Conservation (phyloP, 2,113 vertebrate genomes). For the Struthidea cinerea region DNA sequence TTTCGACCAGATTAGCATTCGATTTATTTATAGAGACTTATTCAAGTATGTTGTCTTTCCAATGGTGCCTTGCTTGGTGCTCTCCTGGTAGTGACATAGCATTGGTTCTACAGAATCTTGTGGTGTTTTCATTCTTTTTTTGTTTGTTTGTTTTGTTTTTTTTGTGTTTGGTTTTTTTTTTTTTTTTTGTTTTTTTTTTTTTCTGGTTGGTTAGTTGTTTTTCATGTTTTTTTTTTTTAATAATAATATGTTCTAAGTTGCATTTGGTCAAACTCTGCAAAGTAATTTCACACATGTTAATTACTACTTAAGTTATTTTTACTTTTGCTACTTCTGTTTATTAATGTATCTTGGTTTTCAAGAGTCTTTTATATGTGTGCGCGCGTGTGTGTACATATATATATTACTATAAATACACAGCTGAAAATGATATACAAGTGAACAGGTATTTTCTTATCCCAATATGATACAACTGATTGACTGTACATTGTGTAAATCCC, state of each 20-base stretch:
- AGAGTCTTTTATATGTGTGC: not conserved
- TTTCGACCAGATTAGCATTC: constrained; percentile 93
- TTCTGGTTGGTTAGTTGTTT: not conserved
- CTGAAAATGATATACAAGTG: constrained; percentile 72
- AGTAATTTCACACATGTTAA: constrained; percentile 73
- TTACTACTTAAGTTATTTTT: constrained; percentile 76
- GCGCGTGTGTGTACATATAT: not conserved
- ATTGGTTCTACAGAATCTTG: constrained; percentile 78
- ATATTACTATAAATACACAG: constrained; percentile 71
- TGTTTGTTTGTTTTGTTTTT: not conserved
- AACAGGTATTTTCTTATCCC: constrained; percentile 73
- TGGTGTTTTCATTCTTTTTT: constrained; percentile 60
- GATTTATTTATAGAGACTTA: constrained; percentile 76
- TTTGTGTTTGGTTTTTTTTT: not conserved
- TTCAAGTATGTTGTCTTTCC: constrained; percentile 82
- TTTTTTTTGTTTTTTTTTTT: not conserved
- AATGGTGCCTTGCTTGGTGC: constrained; percentile 90
- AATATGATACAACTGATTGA: constrained; percentile 37
- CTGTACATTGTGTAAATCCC: constrained; percentile 41
- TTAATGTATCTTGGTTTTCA: constrained; percentile 71
- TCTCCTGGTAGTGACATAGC: constrained; percentile 77
- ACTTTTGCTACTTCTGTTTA: constrained; percentile 70
- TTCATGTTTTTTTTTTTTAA: not conserved
- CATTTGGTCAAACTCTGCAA: constrained; percentile 71
- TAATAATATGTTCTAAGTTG: constrained; percentile 70